These are phyloP conservation scores for Aphis craccivora DNA, from an alignment of 1,140 invertebrate genomes.

Conservation along the genomic window DNA sequence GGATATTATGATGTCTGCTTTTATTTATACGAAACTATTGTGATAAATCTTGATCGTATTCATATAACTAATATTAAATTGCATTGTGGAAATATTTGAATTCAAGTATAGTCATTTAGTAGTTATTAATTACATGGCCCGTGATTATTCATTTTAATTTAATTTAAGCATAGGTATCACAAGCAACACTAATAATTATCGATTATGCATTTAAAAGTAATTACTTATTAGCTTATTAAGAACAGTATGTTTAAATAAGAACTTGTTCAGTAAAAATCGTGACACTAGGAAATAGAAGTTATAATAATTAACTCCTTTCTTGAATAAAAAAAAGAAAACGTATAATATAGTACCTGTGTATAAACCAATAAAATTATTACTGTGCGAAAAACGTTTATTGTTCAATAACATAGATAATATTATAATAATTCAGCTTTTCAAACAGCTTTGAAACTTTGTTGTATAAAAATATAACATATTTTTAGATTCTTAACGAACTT, in stretches of 20 bases:
- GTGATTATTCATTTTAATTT: not conserved
- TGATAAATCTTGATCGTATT: not conserved
- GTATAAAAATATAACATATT: not conserved
- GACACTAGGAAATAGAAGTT: not conserved
- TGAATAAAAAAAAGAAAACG: conserved; percentile 14
- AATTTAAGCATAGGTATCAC: not conserved
- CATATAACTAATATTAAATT: not conserved
- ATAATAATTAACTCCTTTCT: not conserved
- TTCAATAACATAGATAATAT: not conserved
- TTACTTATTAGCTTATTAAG: not conserved
- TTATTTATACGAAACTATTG: not conserved
- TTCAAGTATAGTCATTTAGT: not conserved
- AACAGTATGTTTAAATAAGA: not conserved
- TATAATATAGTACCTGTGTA: not conserved
- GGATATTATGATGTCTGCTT: not conserved
- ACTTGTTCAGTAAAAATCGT: not conserved
- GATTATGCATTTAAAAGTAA: not conserved
- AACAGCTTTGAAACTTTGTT: not conserved
- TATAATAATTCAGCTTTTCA: no score
- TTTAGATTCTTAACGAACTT: not conserved
- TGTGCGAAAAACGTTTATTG: not conserved
- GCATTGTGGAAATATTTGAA: not conserved
- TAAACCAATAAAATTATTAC: not conserved
- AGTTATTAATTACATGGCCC: not conserved
- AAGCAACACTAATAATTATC: not conserved